Evolutionary conservation across 2,797 vertebrate genomes (phyloP).

Genomic region (Alca torda): DNA sequence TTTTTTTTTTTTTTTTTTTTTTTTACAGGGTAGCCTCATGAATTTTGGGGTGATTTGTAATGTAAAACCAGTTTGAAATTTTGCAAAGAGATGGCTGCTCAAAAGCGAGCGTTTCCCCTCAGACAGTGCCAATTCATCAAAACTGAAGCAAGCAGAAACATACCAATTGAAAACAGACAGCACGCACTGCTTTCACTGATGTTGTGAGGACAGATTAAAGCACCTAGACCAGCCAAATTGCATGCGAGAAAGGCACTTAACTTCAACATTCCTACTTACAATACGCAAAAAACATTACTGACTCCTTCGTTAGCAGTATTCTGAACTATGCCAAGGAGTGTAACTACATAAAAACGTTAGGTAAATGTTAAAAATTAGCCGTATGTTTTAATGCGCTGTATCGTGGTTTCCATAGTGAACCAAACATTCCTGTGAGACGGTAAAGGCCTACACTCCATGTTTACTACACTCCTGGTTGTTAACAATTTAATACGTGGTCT

Average conservation of each 20-base stretch:
- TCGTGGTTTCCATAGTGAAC: background rate
- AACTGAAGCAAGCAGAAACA: background rate
- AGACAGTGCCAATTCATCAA: background rate
- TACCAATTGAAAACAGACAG: background rate
- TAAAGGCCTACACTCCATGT: background rate
- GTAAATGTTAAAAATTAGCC: background rate
- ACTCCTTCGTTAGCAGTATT: background rate
- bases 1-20: background rate
- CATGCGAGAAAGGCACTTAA: background rate
- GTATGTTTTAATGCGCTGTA: background rate
- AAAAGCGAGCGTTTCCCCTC: background rate
- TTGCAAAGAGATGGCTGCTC: background rate
- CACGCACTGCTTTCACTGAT: background rate
- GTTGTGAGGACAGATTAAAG: background rate
- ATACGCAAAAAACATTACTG: background rate
- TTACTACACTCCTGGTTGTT: background rate
- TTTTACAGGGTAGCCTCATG: background rate
- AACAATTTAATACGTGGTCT: background rate
- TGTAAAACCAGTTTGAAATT: background rate
- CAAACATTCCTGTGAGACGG: background rate
- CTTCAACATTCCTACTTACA: background rate
- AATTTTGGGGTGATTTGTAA: background rate
- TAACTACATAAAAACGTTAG: background rate
- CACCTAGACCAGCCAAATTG: background rate
- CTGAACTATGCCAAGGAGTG: background rate